Percentiles rank a stretch among this genome's conserved stretches.
Evolutionary conservation across 2,888 invertebrate genomes (phyloP).

Genomic region (Drosophila emarginata): DNA sequence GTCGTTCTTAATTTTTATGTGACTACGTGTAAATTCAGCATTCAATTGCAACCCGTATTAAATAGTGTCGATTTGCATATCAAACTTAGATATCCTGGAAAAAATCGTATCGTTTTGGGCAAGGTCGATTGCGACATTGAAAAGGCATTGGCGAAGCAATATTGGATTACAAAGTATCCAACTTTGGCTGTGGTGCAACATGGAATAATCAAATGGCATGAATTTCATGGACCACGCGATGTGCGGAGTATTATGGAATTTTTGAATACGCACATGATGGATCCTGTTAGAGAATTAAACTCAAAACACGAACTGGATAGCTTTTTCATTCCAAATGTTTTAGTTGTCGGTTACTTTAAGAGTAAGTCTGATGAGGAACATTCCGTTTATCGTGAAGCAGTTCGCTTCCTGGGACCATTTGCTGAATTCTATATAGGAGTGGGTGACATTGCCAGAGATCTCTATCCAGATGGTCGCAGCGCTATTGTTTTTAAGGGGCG

Average conservation of each 20-base stretch:
- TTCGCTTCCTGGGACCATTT: conserved; percentile 92
- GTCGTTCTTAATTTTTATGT: conserved; percentile 99
- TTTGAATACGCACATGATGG: conserved; percentile 91
- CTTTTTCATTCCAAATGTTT: conserved; percentile 88
- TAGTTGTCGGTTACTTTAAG: conserved; percentile 94
- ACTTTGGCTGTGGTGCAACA: conserved; percentile 96
- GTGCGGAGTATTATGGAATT: conserved; percentile 92
- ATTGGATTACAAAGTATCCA: conserved; percentile 97
- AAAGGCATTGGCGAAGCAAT: conserved; percentile 89
- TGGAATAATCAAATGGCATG: conserved; percentile 90
- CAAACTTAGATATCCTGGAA: conserved; percentile 87
- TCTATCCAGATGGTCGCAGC: conserved; percentile 45
- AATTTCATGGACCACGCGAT: conserved; percentile 93
- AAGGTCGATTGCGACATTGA: conserved; percentile 97
- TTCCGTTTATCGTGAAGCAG: conserved; percentile 88
- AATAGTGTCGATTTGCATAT: conserved; percentile 91
- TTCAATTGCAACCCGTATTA: conserved; percentile 95
- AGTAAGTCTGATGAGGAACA: conserved; percentile 89
- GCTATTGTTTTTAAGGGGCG: conserved; percentile 90
- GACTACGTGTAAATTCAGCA: conserved; percentile 98
- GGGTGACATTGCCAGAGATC: conserved; percentile 86
- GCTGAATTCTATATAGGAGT: conserved; percentile 94
- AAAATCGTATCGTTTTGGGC: conserved; percentile 92
- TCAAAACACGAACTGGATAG: conserved; percentile 87
- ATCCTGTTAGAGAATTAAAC: conserved; percentile 89